These are phyloP conservation scores for Catostylus mosaicus DNA, from an alignment of 30 jellyfish, hydroid and myxozoan species.

Conservation along the genomic window DNA sequence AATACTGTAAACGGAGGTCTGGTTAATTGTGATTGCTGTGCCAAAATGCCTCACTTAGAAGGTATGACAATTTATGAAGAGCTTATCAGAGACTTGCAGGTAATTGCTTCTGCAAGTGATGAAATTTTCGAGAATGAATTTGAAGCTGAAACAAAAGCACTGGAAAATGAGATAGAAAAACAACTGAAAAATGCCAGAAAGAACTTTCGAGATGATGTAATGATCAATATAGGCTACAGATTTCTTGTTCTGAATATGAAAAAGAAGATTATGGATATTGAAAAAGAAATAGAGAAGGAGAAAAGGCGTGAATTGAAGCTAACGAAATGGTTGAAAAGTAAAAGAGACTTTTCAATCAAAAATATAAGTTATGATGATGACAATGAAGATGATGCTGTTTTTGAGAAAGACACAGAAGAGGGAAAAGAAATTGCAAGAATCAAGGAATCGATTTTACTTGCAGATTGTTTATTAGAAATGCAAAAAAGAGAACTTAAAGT, in stretches of 20 bases:
- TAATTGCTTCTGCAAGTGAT: constrained; percentile 8
- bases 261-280: not conserved
- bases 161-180: not conserved
- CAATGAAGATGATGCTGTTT: not conserved
- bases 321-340: not conserved
- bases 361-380: not conserved
- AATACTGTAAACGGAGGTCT: too few species aligned
- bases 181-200: not conserved
- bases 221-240: constrained; percentile 33
- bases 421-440: constrained; percentile 20
- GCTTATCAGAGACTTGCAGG: not conserved
- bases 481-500: constrained; percentile 4
- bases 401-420: constrained; percentile 12
- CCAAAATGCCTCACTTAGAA: not conserved
- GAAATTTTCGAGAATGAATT: not conserved
- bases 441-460: constrained; percentile 39
- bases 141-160: not conserved
- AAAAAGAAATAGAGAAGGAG: not conserved
- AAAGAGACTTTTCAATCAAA: not conserved
- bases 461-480: constrained; percentile 1
- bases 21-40: not conserved
- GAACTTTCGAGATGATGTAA: not conserved
- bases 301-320: not conserved
- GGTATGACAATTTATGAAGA: constrained; percentile 8
- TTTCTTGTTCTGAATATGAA: constrained; percentile 26